A percentile compares a stretch with the other conserved stretches of the same genome.
Conservation (phyloP, 2,113 vertebrate genomes). For the Telmatochromis bifrenatus region DNA sequence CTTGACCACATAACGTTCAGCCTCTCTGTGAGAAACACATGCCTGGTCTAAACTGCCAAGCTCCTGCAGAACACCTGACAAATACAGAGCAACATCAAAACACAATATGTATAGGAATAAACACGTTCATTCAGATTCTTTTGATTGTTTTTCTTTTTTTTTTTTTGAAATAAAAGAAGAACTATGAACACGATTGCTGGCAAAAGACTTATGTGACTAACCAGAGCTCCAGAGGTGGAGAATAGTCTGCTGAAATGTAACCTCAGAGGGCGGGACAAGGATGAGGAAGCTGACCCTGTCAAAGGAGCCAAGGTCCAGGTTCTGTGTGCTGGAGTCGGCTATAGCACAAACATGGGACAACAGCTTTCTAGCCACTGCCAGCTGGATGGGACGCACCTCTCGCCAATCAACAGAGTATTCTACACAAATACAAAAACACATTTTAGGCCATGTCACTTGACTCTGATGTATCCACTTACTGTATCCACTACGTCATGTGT, state of each 20-base stretch:
- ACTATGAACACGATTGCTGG: neutral
- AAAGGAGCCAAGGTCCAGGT: constrained; percentile 89
- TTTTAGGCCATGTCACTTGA: neutral
- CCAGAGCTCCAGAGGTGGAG: constrained; percentile 91
- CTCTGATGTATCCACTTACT: neutral
- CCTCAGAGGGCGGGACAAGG: constrained; percentile 91
- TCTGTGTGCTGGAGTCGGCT: constrained; percentile 95
- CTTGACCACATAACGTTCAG: constrained; percentile 86
- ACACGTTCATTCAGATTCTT: neutral
- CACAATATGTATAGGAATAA: neutral
- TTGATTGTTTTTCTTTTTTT: neutral
- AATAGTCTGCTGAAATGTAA: constrained; percentile 92
- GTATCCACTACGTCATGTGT: neutral
- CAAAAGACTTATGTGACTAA: constrained; percentile 31
- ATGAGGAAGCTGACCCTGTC: constrained; percentile 92
- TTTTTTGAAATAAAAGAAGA: neutral
- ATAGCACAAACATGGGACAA: constrained; percentile 96
- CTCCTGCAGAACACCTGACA: constrained; percentile 85
- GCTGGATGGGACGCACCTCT: constrained; percentile 85
- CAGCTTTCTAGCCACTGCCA: constrained; percentile 93
- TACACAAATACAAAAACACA: constrained; percentile 12
- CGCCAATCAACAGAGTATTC: constrained; percentile 72
- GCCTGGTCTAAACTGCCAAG: constrained; percentile 85
- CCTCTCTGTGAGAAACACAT: constrained; percentile 72
- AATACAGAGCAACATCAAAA: neutral